phyloP scores from a whole-genome alignment of 2,113 vertebrate species.

The Gopherus flavomarginatus region DNA sequence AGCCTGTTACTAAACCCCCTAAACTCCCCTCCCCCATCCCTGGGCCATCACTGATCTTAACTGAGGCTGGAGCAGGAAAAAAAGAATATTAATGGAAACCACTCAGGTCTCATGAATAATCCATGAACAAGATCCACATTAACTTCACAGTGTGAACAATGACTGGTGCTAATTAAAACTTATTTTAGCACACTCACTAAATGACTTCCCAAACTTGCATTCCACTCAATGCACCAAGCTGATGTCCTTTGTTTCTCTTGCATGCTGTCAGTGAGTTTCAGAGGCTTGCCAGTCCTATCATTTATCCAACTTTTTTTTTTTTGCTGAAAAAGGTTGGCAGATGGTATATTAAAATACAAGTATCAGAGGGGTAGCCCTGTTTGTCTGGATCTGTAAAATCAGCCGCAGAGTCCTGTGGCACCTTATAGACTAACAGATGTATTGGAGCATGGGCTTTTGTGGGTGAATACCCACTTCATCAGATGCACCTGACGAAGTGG shows the following conservation, averaged over 20 bases:
- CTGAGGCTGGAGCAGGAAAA: neutral
- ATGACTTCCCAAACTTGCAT: neutral
- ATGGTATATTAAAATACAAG: neutral
- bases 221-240: neutral
- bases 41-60: neutral
- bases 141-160: neutral
- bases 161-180: neutral
- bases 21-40: neutral
- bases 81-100: neutral
- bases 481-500: too few relatives aligned
- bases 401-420: too few relatives aligned
- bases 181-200: neutral
- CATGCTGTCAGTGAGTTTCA: neutral
- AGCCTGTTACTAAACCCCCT: neutral
- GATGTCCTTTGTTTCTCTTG: rapidly evolving
- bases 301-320: neutral
- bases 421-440: too few relatives aligned
- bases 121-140: neutral
- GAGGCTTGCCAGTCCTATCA: neutral
- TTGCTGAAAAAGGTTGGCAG: rapidly evolving
- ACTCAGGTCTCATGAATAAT: neutral
- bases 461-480: too few relatives aligned
- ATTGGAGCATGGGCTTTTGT: too few relatives aligned
- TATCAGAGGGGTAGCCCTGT: too few relatives aligned
- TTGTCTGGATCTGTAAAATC: too few relatives aligned